These are phyloP conservation scores for Deilephila elpenor DNA, from an alignment of 2,888 invertebrate species.

Conservation along the genomic window DNA sequence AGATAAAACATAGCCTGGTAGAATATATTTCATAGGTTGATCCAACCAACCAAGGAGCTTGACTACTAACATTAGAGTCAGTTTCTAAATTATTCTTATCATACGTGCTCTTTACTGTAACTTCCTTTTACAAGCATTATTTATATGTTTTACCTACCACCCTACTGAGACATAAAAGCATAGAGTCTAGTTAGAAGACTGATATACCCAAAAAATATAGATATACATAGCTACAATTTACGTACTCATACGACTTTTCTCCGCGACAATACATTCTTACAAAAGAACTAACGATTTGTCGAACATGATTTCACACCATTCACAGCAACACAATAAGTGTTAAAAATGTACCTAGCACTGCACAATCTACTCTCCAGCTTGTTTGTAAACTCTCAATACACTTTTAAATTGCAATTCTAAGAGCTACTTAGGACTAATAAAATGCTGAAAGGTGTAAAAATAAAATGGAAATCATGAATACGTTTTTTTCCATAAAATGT, in stretches of 20 bases:
- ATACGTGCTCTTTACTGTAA: no score
- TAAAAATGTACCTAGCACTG: slow-evolving; percentile 3
- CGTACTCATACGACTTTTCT: background rate
- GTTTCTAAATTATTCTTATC: no score
- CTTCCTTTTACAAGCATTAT: no score
- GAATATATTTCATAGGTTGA: no score
- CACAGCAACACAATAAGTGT: background rate
- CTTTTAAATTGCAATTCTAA: background rate
- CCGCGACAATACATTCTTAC: background rate
- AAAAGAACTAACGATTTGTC: background rate
- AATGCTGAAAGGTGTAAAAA: slow-evolving; percentile 7
- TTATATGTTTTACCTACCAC: no score
- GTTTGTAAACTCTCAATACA: background rate
- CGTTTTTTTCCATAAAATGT: background rate
- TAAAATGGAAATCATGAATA: slow-evolving; percentile 18
- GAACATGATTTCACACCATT: background rate
- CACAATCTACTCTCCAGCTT: background rate
- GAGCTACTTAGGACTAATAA: background rate
- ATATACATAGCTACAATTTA: no score
- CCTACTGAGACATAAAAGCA: no score
- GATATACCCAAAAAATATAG: no score
- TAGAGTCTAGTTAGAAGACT: no score
- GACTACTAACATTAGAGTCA: no score
- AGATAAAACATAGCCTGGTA: no score
- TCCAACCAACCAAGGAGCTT: no score